These are phyloP conservation scores for Strigamia maritima DNA, from an alignment of 2,888 invertebrate genomes.

Conservation along the genomic window DNA sequence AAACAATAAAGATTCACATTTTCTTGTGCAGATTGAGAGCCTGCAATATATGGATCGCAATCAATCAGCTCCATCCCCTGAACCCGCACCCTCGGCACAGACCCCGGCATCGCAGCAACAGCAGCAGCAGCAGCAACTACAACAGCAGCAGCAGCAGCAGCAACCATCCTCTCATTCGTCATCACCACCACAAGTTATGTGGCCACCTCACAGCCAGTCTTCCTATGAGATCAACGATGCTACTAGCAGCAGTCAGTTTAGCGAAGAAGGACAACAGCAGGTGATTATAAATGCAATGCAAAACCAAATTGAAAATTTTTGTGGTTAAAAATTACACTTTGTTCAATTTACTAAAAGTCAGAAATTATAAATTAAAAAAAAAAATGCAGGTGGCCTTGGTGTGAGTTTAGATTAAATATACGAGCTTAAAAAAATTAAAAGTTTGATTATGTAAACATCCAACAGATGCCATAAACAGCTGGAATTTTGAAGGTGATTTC, in stretches of 20 bases:
- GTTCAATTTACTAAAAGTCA: too few relatives aligned
- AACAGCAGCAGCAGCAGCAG: slow-evolving; percentile 8
- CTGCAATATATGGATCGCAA: slow-evolving; percentile 34
- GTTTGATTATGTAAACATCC: too few relatives aligned
- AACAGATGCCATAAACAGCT: too few relatives aligned
- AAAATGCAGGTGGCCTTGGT: too few relatives aligned
- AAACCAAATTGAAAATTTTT: too few relatives aligned
- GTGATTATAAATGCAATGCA: too few relatives aligned
- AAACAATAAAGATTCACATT: too few relatives aligned
- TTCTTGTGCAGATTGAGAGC: background rate
- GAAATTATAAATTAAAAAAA: too few relatives aligned
- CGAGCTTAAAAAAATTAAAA: too few relatives aligned
- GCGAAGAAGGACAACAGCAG: slow-evolving; percentile 17
- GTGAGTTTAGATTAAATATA: too few relatives aligned
- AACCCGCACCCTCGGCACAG: slow-evolving; percentile 11
- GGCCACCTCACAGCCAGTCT: slow-evolving; percentile 37
- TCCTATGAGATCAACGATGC: slow-evolving; percentile 35
- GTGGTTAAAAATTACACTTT: too few relatives aligned
- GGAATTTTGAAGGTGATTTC: too few relatives aligned
- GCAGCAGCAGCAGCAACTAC: background rate
- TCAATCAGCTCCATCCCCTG: slow-evolving; percentile 34
- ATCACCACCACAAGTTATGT: slow-evolving; percentile 31
- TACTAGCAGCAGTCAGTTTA: slow-evolving; percentile 34
- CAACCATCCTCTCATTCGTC: slow-evolving; percentile 37
- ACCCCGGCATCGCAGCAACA: background rate